Base-by-base conservation (phyloP, 1,140 invertebrate genomes). In the Carcinoscorpius rotundicauda region DNA sequence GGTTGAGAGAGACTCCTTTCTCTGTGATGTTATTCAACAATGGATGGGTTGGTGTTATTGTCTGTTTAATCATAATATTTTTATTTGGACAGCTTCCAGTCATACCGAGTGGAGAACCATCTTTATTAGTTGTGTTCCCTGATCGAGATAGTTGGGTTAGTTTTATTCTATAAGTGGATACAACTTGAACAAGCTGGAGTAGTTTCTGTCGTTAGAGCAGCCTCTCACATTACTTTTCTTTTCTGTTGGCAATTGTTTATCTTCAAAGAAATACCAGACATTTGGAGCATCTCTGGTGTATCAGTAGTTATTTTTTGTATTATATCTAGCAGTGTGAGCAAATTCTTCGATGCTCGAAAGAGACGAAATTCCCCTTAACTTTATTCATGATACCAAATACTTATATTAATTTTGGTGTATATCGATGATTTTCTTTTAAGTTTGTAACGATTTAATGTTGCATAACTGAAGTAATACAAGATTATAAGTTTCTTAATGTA, bases 11-110 rank as follows among this genome's bases (percentile, higher is more conserved):
- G 4, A 80, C 92, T 59, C 89, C 93, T 78, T 91, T 89, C 75
- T 89, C 89, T 65, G 88, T 93, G 8, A 90, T 93, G n/a, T 91
- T 93, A 89, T 86, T 87, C n/a, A 91, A 91, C 75, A 93, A 92
- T 78, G 89, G 90, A 66, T 84, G 85, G 64, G 88, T 91, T 74
- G 88, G 89, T 6, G 79, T 93, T 10, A 76, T 91, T 49, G 87
- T 92, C 73, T 91, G 89, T 3, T 74, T 89, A 11, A 77, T 86
- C n/a, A 84, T 91, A 49, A 87, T 86, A 55, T 84, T 83, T 75
- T 76, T 84, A 1, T 83, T 91, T 63, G 89, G 87, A n/a, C 84
- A 85, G 6, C 77, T 92, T 4, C 89, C 88, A 75, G 82, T 89
- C 78, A 88, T 88, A n/a, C 81, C 83, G 59, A 89, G 87, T 77